Percentiles rank a stretch among this genome's conserved stretches.
Conservation (phyloP, 1,140 invertebrate species). For the Leptopilina boulardi region DNA sequence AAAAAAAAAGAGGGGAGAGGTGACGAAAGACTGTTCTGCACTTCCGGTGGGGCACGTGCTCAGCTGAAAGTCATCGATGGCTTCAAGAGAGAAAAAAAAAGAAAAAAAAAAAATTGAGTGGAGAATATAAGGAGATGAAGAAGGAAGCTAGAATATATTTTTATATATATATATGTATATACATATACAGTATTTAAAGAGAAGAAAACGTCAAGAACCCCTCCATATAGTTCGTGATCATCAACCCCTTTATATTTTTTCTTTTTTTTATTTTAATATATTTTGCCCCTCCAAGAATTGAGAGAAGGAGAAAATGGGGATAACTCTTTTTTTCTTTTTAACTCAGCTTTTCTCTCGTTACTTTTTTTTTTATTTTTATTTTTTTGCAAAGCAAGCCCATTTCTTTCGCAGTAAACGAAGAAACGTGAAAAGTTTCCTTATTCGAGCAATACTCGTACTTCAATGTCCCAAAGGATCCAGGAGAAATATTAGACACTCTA, state of each 20-base stretch:
- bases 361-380: not conserved
- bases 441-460: conserved; percentile 21
- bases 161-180: not conserved
- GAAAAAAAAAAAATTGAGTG: conserved; percentile 19
- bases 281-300: not conserved
- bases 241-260: not conserved
- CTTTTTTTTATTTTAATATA: not conserved
- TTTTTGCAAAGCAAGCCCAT: not conserved
- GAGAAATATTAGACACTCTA: conserved; percentile 9
- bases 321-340: not conserved
- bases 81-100: conserved; percentile 37
- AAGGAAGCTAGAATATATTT: conserved; percentile 13
- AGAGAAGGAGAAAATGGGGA: not conserved
- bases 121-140: conserved; percentile 7
- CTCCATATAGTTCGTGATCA: conserved; percentile 14
- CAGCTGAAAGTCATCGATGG: conserved; percentile 61
- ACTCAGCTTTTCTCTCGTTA: too few relatives aligned
- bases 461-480: conserved; percentile 12
- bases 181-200: not conserved
- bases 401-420: conserved; percentile 13
- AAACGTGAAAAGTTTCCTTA: conserved; percentile 28
- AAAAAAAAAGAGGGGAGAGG: conserved; percentile 45
- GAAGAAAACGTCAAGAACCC: not conserved
- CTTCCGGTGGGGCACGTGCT: conserved; percentile 68
- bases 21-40: conserved; percentile 62